Conservation (phyloP, 64 coral and sea anemone species). For the Acropora yongei region DNA sequence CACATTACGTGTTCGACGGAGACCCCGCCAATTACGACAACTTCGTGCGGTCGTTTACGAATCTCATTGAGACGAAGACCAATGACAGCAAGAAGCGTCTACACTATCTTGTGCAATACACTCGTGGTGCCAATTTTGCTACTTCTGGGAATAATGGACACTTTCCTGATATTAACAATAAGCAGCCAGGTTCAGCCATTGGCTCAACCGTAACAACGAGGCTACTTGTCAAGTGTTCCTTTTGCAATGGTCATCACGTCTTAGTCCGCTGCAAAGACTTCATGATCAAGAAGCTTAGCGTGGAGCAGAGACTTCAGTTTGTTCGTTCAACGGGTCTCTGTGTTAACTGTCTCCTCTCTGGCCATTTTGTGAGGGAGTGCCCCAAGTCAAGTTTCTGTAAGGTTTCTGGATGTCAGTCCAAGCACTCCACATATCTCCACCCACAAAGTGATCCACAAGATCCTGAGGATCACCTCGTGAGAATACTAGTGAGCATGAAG, state of each 20-base stretch:
- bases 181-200: neutral
- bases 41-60: slow-evolving; percentile 56
- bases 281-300: neutral
- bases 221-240: neutral
- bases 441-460: neutral
- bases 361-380: neutral
- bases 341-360: neutral
- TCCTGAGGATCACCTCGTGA: neutral
- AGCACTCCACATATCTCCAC: neutral
- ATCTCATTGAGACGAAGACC: slow-evolving; percentile 64
- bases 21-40: slow-evolving; percentile 47
- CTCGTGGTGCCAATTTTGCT: slow-evolving; percentile 5
- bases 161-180: neutral
- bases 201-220: neutral
- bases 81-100: slow-evolving; percentile 51
- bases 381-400: neutral
- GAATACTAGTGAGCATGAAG: neutral
- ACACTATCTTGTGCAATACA: slow-evolving; percentile 80
- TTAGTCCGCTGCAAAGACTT: neutral
- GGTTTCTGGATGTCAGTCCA: neutral
- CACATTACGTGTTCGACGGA: slow-evolving; percentile 41
- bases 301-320: neutral
- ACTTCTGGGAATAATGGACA: neutral
- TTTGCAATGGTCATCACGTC: neutral
- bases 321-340: neutral